Evolutionary conservation across 2,888 invertebrate species (phyloP).

Genomic region (Theodoxus fluviatilis): DNA sequence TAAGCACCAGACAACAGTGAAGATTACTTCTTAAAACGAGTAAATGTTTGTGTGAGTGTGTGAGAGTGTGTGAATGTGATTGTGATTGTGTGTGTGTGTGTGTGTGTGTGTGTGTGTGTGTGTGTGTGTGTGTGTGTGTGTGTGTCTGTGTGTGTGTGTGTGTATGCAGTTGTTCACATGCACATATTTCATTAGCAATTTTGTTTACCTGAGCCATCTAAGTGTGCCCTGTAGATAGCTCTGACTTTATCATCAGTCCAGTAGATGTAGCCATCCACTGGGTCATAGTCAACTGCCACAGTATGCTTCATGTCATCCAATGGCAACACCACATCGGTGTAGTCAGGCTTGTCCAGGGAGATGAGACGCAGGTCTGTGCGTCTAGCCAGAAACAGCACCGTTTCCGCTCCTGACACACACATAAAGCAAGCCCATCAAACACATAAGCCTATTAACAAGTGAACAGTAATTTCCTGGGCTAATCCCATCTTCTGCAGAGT

Average conservation of each 20-base stretch:
- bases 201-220: constrained; percentile 75
- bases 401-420: constrained; percentile 74
- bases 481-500: no score
- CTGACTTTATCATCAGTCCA: constrained; percentile 90
- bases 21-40: no score
- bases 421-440: background rate
- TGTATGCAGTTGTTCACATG: no score
- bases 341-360: constrained; percentile 80
- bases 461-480: background rate
- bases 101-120: no score
- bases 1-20: no score
- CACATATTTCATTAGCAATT: background rate
- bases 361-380: constrained; percentile 83
- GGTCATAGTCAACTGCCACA: constrained; percentile 86
- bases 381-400: constrained; percentile 84
- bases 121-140: no score
- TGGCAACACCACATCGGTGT: constrained; percentile 77
- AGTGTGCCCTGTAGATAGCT: constrained; percentile 79
- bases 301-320: constrained; percentile 86
- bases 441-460: background rate
- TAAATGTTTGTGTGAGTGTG: no score
- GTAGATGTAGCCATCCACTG: constrained; percentile 82
- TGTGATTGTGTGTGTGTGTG: no score
- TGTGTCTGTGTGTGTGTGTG: no score
- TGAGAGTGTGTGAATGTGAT: no score